Evolutionary conservation across 2,797 vertebrate genomes (phyloP), one percentile per base, ranked within the genome.

Genomic region (Pangasius sanitwongsei): DNA sequence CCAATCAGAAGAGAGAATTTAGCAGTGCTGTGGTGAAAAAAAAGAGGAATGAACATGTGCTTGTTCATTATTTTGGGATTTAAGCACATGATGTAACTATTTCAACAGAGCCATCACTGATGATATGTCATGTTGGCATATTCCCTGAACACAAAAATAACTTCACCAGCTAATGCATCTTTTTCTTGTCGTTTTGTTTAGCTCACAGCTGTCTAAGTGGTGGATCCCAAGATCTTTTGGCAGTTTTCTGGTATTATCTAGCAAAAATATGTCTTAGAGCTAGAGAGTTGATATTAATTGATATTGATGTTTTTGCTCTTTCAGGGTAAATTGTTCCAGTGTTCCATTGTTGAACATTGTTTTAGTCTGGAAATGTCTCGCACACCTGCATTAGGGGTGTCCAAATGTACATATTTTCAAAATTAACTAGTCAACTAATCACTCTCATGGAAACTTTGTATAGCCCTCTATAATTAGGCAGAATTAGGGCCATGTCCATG

Each of bases 91-190:
- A 75, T 85, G 84, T 86, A 74, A 67, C 69, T 23, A 55, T 86
- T 90, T 74, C 87, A 90, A 70, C 89, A 90, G 86, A 78, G 89
- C 77, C 48, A 82, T 88, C 57, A 82, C 57, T 82, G 65, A 88
- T 92, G 74, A 86, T 72, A 55, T 89, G 87, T 91, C 89, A 90
- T 89, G 90, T 90, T 91, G 88, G 88, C 77, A 90, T 92, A 50
- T 53, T 78, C 50, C 3, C 15, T 11, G 13, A 63, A 61, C 53
- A 50, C 41, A 69, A 85, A 83, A 69, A 74, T 31, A 55, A 53
- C 25, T 50, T 48, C 69, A 89, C 88, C 18, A 81, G 65, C 74
- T 67, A 69, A 89, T 90, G 85, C 86, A 77, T 82, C 74, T 80
- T 78, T 80, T 86, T 87, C 78, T 61, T 92, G 83, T 87, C 85